Evolutionary conservation across 2,888 invertebrate species (phyloP), one percentile per base, ranked within the genome.

Genomic region (Aromia moschata): DNA sequence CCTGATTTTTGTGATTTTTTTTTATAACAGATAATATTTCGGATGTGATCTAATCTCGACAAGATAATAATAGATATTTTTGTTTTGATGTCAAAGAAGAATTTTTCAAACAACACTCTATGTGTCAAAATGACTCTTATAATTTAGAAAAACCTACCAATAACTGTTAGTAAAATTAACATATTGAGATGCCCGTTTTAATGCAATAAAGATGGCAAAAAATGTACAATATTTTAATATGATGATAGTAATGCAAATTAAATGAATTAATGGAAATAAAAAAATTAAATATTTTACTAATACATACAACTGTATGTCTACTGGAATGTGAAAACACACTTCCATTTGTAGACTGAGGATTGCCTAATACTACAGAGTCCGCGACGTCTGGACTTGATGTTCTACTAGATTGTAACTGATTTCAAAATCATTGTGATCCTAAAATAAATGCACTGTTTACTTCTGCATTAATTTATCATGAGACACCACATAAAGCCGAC

Each of bases 351-450:
- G 72, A 70, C 15, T 76, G 74, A 9, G 76, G 77, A 62, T 79
- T 77, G 15, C 80, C 71, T 36, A 80, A 66, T 37, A 76, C 74
- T 2, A 80, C 77, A 16, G 66, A 60, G 56, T 81, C 80, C 1
- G 72, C 71, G 44, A 80, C 79, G 66, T 85, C 84, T 10, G 85
- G 83, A 71, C 86, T 83, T 62, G 86, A 81, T 56, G 84, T 83
- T 71, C 85, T 77, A 65, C 85, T 85, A 40, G 85, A 84, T 53
- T 84, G 83, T 20, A 84, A 70, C 83, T 80, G 56, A 80, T 80
- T 70, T 77, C 80, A 62, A 75, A 70, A 53, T 81, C 81, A 36
- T 75, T 78, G 41, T 70, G 74, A 62, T 80, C 80, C 77, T 78
- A 59, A 38, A 67, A 54, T 41, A 60, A 40, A 41, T 30, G 2